Percentiles rank a stretch among this genome's conserved stretches.
phyloP scores from a whole-genome alignment of 2,113 vertebrate genomes.

The Gymnarchus niloticus region DNA sequence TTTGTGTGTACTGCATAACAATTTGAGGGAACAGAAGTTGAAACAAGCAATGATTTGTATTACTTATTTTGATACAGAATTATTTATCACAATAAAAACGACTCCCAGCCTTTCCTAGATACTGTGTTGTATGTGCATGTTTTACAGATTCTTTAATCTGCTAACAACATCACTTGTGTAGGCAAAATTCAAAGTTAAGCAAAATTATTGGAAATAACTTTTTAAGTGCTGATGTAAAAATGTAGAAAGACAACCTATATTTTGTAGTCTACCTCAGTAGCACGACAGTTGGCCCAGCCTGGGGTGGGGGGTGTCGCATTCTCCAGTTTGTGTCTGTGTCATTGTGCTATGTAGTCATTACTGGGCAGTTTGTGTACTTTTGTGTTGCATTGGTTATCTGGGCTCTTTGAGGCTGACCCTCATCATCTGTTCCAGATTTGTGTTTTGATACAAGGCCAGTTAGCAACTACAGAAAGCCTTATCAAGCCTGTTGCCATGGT shows the following conservation, averaged over 20 bases:
- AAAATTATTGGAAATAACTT: no score
- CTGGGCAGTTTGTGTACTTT: background rate
- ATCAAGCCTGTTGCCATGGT: background rate
- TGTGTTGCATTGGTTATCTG: background rate
- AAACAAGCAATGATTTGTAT: background rate
- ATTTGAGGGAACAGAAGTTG: background rate
- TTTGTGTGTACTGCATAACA: background rate
- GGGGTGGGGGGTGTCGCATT: background rate
- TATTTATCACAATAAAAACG: background rate
- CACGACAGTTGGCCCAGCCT: background rate
- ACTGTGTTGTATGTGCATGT: background rate
- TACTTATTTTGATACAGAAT: background rate
- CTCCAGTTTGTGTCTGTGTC: background rate
- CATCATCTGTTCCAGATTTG: background rate
- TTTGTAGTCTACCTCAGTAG: background rate
- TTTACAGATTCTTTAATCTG: background rate
- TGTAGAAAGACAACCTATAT: background rate
- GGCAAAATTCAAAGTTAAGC: no score
- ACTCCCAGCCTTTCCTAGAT: background rate
- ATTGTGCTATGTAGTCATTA: no score
- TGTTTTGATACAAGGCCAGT: background rate
- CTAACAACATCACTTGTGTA: background rate
- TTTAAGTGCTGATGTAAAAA: no score
- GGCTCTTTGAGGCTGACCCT: background rate
- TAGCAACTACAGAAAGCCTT: background rate